Evolutionary conservation across 2,797 vertebrate genomes (phyloP), one percentile per base, ranked within the genome.

Genomic region (Rhincodon typus): DNA sequence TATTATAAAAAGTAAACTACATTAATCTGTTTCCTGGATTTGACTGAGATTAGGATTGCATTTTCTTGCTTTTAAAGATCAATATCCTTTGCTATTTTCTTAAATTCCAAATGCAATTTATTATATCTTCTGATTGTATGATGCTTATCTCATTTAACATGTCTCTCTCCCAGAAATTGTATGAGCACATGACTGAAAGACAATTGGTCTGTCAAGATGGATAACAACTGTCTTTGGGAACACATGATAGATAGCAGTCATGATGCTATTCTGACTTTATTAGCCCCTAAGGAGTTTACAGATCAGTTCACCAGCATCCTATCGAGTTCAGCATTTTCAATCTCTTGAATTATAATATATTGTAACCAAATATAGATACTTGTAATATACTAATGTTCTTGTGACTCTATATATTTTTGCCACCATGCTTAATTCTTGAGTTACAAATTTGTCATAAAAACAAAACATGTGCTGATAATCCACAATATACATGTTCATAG

Each of bases 1-100:
- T 98, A 97, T 97, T 97, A 97, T 97, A 97, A 97, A 98, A 97
- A 97, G 97, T 97, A 97, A 97, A 97, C 97, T 97, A 96, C 97
- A 96, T 97, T 97, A 97, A 97, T 97, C 97, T 97, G 96, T 97
- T 97, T 96, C 97, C 96, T 97, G 97, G 97, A 97, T 97, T 97
- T 96, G 97, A 96, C 96, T 94, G 91, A 96, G 96, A 96, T 70
- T 79, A 97, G n/a, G 77, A 95, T 77, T 95, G 94, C 96, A 95
- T 95, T 97, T 96, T 96, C 97, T 96, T 96, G 96, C 97, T 96
- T 96, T 97, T 97, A 96, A 97, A 98, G 97, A 98, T 98, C 97
- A 97, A 98, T 98, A 96, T 77, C 94, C 57, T 53, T 77, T 95
- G 94, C 94, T 77, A 95, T 95, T 95, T 95, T 95, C 70, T 95